Percentiles rank a stretch among this genome's conserved stretches.
Evolutionary conservation across 2,113 vertebrate species (phyloP).

Genomic region (Campylomormyrus tamandua): DNA sequence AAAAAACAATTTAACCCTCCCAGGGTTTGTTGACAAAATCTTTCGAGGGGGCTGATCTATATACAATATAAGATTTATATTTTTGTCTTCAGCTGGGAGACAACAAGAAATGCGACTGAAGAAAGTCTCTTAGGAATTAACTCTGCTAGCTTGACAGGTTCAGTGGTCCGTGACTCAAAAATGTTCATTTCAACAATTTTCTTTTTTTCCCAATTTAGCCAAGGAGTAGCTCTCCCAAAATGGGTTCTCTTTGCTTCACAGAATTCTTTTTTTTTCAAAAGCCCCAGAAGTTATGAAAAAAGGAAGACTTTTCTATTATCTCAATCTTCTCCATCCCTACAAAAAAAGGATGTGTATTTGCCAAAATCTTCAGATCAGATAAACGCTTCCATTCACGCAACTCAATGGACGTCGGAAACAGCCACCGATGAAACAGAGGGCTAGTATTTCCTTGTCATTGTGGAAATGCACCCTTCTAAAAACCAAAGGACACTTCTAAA

Average conservation of each 20-base stretch:
- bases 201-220: background rate
- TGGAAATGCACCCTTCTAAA: background rate
- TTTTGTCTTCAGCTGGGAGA: background rate
- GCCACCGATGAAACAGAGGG: background rate
- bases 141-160: background rate
- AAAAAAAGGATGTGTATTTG: background rate
- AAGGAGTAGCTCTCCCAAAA: background rate
- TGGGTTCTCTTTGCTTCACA: background rate
- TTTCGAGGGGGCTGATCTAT: background rate
- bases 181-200: background rate
- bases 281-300: background rate
- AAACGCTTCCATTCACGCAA: constrained; percentile 2
- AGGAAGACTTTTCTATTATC: constrained; percentile 7
- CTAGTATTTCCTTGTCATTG: constrained; percentile 15
- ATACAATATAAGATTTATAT: background rate
- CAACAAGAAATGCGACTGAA: background rate
- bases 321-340: background rate
- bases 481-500: background rate
- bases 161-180: background rate
- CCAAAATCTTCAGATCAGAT: background rate
- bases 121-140: background rate
- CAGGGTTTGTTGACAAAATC: background rate
- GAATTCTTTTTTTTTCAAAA: background rate
- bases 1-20: background rate
- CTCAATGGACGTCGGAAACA: constrained; percentile 10